Evolutionary conservation across 2,888 invertebrate species (phyloP).

Genomic region (Megastigmus dorsalis): DNA sequence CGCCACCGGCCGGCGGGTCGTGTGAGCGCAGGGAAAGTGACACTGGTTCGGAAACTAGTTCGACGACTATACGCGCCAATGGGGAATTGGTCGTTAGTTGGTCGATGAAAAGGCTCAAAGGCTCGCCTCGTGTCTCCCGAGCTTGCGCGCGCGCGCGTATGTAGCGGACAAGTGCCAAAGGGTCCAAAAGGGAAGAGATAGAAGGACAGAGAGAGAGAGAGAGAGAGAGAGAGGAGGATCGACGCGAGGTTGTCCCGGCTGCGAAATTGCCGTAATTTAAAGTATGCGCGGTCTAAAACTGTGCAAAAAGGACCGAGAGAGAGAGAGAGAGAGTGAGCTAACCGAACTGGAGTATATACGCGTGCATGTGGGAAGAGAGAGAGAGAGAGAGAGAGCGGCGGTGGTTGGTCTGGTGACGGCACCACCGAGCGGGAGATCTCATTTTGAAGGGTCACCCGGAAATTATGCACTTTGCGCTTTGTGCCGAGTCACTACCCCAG

Average conservation of each 20-base stretch:
- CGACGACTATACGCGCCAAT: slow-evolving; percentile 14
- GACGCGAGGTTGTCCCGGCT: slow-evolving; percentile 15
- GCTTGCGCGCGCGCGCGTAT: slow-evolving; percentile 18
- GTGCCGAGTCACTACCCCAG: slow-evolving; percentile 19
- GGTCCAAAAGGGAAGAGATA: not conserved
- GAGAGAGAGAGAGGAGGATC: not conserved
- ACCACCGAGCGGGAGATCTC: slow-evolving; percentile 26
- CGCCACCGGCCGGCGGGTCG: not conserved
- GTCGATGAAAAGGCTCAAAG: slow-evolving; percentile 56
- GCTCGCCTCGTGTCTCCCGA: no score
- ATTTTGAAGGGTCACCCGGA: slow-evolving; percentile 35
- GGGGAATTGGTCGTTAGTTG: slow-evolving; percentile 60
- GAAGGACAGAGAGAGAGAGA: not conserved
- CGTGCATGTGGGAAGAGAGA: not conserved
- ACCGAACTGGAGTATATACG: not conserved
- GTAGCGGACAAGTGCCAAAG: not conserved
- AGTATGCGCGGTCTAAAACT: slow-evolving; percentile 9
- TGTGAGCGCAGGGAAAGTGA: not conserved
- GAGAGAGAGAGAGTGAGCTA: not conserved
- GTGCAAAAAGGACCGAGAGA: not conserved
- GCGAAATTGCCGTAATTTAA: slow-evolving; percentile 45
- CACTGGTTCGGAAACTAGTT: slow-evolving; percentile 62
- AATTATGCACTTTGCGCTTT: slow-evolving; percentile 39
- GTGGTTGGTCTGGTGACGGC: no score
- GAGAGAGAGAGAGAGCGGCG: no score